Conservation (phyloP, 2,888 invertebrate species). For the Eupithecia inturbata region DNA sequence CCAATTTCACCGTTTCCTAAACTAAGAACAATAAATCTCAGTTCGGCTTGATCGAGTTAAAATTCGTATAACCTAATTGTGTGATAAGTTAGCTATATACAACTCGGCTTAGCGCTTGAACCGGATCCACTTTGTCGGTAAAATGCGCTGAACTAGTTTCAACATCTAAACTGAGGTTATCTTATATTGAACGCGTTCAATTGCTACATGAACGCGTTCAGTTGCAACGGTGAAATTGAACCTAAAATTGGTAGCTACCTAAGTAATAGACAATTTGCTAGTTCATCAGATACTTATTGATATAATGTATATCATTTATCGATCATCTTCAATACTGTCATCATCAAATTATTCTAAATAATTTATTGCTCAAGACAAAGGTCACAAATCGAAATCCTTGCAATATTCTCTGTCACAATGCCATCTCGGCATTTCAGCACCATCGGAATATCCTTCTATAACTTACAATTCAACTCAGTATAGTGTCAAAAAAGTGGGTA, state of each 20-base stretch:
- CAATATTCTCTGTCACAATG: neutral
- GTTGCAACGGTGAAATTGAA: no score
- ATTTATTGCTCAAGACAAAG: neutral
- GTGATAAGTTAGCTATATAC: no score
- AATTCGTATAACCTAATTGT: neutral
- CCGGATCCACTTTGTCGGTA: neutral
- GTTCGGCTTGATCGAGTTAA: neutral
- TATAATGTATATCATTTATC: neutral
- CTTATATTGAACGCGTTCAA: neutral
- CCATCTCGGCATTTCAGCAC: neutral
- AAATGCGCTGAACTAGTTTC: neutral
- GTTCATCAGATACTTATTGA: neutral
- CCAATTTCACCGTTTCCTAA: neutral
- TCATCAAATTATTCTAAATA: neutral
- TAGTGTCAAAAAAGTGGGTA: conserved; percentile 31
- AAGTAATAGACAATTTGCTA: neutral
- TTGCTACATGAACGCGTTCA: no score
- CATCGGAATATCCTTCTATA: conserved; percentile 5
- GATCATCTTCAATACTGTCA: neutral
- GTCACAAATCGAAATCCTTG: neutral
- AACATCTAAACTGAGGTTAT: neutral
- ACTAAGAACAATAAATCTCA: no score
- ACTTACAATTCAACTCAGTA: conserved; percentile 10
- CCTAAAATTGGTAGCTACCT: no score
- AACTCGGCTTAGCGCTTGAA: neutral